Base-by-base conservation (phyloP, 2,888 invertebrate genomes). In the Papilio demoleus region DNA sequence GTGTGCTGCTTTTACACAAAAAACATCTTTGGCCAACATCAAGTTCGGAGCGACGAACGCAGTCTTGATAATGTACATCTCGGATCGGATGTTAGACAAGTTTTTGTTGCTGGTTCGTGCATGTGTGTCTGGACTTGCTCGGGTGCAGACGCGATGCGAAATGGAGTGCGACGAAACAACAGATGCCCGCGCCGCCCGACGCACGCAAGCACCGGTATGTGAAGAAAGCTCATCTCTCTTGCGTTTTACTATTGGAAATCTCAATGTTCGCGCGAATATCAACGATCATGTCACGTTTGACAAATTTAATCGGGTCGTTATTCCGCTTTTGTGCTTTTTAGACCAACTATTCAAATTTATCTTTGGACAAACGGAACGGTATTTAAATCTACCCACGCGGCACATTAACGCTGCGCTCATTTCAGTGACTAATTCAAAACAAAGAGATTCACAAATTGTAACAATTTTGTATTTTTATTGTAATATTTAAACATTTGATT, bases 151-250 rank as follows among this genome's bases (percentile, higher is more conserved):
- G 83, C 82, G 80, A 81, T 77, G 88, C 79, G 85, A 90, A 91
- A 78, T 90, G 85, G 90, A 88, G 86, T 89, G 88, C 81, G 78
- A 85, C 90, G 84, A 70, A 77, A 75, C 77, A 74, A 76, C 76
- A 73, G 76, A 72, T 70, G 76, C 74, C 71, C 71, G 76, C 72
- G 59, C 68, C 72, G 68, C 66, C 65, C 67, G 70, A 71, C 77
- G 76, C 91, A 90, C 88, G 90, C 90, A 81, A 88, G 72, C 75
- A 70, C 65, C 76, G 88, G 90, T 85, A 90, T 90, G 89, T 77
- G 87, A 88, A 86, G 90, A 91, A 90, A 90, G 84, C 83, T 83
- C 79, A 75, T 75, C 75, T 77, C 75, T 79, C 75, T 73, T 68
- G 73, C 71, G 67, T 67, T 70, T 68, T 66, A 70, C 56, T 67